Base-by-base conservation (phyloP, 2,113 vertebrate species). In the Campylorhamphus procurvoides region DNA sequence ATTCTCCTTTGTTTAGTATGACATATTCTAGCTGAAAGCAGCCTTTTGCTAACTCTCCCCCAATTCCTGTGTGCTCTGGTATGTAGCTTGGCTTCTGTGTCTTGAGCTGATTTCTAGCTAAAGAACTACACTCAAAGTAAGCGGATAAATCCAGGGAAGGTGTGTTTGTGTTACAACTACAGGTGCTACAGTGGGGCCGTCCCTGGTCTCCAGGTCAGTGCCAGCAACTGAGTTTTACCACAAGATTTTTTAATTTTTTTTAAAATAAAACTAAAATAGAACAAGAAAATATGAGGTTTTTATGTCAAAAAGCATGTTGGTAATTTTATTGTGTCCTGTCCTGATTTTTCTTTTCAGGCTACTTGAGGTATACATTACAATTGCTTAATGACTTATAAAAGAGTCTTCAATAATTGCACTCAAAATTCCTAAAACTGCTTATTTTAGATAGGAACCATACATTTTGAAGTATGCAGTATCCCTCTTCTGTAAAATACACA, bases 51-150 rank as follows among this genome's bases (percentile, higher is more conserved):
- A 47, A 12, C 16, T 55, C 75, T 44, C 8, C 22, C 35, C 25
- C 8, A 2, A 2, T 67, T 63, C 40, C 40, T 12, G 0, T 7
- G 6, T 37, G 6, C 35, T 80, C 2, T 5, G 18, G 6, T n/a
- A 23, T 19, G 12, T 19, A 67, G 27, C 44, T 55, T 35, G 14
- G 11, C 25, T 84, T 74, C 47, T 52, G 33, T 62, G 31, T 10
- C 55, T 84, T 50, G 19, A 31, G 23, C 23, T 50, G n/a, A 18
- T 77, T 84, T 81, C 50, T n/a, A 67, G 67, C 27, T 62, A 22
- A 71, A 87, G 28, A 42, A 25, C 31, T 29, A 9, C n/a, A 29
- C 47, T 69, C 40, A 63, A 6, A 58, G 18, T n/a, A 42, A 76
- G 64, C 33, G n/a, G 24, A 44, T 56, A 64, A 90, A 85, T 60